Percentiles rank a stretch among this genome's conserved stretches.
Conservation (phyloP, 2,888 invertebrate genomes). For the Buathra laborator region DNA sequence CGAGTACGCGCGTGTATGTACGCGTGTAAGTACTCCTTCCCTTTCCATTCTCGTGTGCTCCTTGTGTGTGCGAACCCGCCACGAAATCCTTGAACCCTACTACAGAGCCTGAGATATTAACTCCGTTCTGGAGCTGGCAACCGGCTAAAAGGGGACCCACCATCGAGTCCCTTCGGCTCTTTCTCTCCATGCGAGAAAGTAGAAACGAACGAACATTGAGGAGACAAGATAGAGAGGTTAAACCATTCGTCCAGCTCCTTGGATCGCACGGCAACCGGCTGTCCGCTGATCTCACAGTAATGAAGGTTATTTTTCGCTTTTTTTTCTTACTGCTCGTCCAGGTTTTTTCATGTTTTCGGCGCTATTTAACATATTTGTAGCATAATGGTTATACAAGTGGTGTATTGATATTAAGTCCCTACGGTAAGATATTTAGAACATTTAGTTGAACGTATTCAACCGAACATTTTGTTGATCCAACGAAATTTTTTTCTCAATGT, state of each 20-base stretch:
- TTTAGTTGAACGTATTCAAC: too few species aligned
- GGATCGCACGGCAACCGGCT: not conserved
- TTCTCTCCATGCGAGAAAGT: constrained; percentile 18
- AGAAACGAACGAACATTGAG: not conserved
- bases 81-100: constrained; percentile 62
- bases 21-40: constrained; percentile 48
- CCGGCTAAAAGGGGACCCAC: constrained; percentile 38
- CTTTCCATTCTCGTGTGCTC: constrained; percentile 41
- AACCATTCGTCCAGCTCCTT: constrained; percentile 22
- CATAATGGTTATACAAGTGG: not conserved
- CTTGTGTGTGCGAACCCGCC: constrained; percentile 63
- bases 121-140: constrained; percentile 66
- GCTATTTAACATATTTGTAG: not conserved
- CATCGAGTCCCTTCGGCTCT: constrained; percentile 50
- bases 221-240: constrained; percentile 3
- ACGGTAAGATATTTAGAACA: too few species aligned
- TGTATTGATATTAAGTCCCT: too few species aligned
- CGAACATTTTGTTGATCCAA: too few species aligned
- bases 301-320: not conserved
- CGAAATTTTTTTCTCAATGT: too few species aligned
- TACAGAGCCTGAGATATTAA: constrained; percentile 68
- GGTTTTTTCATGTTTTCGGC: not conserved
- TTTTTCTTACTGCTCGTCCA: not conserved
- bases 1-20: constrained; percentile 28
- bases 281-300: constrained; percentile 7